Evolutionary conservation across 1,140 invertebrate species (phyloP).

Genomic region (Antheraea mylitta): DNA sequence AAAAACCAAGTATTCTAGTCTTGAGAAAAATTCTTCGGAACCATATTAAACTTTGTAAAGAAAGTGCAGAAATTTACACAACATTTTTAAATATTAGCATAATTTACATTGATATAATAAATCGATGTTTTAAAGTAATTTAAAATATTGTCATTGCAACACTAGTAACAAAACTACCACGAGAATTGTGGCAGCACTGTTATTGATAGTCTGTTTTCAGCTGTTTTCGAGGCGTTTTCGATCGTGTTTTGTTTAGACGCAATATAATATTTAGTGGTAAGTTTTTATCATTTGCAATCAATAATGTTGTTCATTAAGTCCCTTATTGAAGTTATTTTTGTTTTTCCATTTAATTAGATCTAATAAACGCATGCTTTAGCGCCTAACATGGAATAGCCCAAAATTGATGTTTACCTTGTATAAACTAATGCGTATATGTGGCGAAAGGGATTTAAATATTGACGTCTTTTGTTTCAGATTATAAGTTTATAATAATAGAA

Average conservation of each 20-base stretch:
- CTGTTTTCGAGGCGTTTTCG: conserved; percentile 20
- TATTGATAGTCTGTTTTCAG: too few relatives aligned
- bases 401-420: conserved; percentile 28
- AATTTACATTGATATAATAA: too few relatives aligned
- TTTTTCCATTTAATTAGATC: not conserved
- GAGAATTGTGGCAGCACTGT: conserved; percentile 23
- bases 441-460: conserved; percentile 27
- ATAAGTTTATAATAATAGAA: conserved; percentile 32
- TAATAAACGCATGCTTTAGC: not conserved
- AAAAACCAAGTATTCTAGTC: too few relatives aligned
- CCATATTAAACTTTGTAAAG: too few relatives aligned
- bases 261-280: conserved; percentile 35
- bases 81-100: too few relatives aligned
- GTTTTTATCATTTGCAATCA: conserved; percentile 18
- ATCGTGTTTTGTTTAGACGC: conserved; percentile 19
- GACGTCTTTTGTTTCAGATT: conserved; percentile 53
- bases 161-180: not conserved
- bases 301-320: not conserved
- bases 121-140: not conserved
- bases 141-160: conserved; percentile 2
- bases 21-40: too few relatives aligned
- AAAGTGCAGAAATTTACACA: too few relatives aligned
- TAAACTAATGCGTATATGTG: conserved; percentile 18
- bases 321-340: not conserved
- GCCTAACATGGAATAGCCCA: conserved; percentile 16